Conservation (phyloP, 2,113 vertebrate genomes). For the Morphnarchus princeps region DNA sequence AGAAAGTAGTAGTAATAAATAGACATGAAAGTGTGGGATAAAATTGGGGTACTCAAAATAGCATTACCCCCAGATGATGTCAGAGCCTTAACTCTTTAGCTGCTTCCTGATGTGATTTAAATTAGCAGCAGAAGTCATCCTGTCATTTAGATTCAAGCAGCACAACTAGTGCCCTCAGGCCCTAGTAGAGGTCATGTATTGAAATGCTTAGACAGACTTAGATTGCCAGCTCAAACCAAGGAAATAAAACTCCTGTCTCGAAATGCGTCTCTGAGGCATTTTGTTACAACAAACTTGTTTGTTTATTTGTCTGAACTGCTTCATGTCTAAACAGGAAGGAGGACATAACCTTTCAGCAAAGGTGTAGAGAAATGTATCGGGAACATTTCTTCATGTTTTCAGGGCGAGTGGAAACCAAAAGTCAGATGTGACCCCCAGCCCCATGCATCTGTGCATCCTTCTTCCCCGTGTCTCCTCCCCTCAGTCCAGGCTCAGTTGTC, state of each 20-base stretch:
- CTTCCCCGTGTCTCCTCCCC: neutral
- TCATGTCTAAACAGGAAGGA: neutral
- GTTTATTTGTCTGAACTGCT: neutral
- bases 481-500: neutral
- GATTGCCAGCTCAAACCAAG: neutral
- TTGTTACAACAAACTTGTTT: neutral
- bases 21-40: neutral
- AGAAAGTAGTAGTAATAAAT: neutral
- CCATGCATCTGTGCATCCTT: neutral
- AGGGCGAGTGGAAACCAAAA: neutral
- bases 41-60: neutral
- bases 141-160: neutral
- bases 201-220: neutral
- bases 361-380: neutral
- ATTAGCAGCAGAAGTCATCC: neutral
- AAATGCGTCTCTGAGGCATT: neutral
- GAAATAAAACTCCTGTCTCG: neutral
- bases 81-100: neutral
- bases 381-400: neutral
- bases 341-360: neutral
- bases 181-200: neutral
- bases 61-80: neutral
- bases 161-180: neutral
- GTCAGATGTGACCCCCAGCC: neutral
- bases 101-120: neutral